Conservation (phyloP, 2,888 invertebrate genomes). For the Brenthis ino region DNA sequence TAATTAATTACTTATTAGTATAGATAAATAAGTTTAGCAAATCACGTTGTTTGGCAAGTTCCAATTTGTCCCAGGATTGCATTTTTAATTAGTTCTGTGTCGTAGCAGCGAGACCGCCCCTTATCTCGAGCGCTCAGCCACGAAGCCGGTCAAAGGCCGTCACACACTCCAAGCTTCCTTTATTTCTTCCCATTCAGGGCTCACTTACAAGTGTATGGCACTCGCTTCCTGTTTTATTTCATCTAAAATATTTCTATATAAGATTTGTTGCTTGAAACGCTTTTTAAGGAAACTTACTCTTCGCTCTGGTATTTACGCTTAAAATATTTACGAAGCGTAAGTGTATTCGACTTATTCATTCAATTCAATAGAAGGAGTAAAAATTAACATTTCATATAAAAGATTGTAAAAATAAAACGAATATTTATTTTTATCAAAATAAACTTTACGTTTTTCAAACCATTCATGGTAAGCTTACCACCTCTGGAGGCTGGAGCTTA, state of each 20-base stretch:
- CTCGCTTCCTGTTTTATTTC: constrained; percentile 26
- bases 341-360: constrained; percentile 5
- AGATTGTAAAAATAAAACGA: too few species aligned
- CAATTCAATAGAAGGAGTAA: constrained; percentile 12
- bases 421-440: too few species aligned
- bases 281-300: constrained; percentile 10
- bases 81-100: neutral
- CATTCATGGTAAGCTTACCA: too few species aligned
- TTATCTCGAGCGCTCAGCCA: constrained; percentile 17
- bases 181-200: constrained; percentile 24
- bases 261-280: constrained; percentile 21
- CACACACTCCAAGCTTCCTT: constrained; percentile 21
- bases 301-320: constrained; percentile 14
- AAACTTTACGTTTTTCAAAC: too few species aligned
- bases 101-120: neutral
- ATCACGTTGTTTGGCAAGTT: too few species aligned
- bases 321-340: constrained; percentile 12
- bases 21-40: too few species aligned
- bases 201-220: constrained; percentile 24
- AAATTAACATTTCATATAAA: neutral
- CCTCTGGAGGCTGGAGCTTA: too few species aligned
- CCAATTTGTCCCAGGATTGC: too few species aligned
- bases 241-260: constrained; percentile 21
- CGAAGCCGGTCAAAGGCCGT: constrained; percentile 29
- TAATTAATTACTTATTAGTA: too few species aligned